These are phyloP conservation scores for Physella acuta DNA, from an alignment of 1,140 invertebrate species.

Conservation along the genomic window DNA sequence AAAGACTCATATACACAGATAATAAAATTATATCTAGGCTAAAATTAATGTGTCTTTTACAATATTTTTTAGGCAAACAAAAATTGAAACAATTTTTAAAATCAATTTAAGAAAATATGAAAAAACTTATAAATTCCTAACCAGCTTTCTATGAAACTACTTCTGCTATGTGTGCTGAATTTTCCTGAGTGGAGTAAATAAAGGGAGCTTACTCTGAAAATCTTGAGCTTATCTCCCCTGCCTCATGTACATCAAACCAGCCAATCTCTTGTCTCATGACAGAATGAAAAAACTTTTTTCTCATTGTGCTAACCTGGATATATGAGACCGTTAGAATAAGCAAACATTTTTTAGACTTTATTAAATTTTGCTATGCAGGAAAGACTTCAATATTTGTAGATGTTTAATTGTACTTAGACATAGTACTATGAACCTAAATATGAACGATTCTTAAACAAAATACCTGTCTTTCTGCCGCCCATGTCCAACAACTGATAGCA, in stretches of 20 bases:
- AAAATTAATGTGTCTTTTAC: background rate
- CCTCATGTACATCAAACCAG: slow-evolving; percentile 79
- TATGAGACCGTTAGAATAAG: background rate
- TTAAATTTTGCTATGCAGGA: too few relatives aligned
- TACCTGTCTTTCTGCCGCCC: slow-evolving; percentile 26
- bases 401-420: too few relatives aligned
- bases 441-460: too few relatives aligned
- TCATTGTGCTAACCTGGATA: slow-evolving; percentile 37
- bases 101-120: too few relatives aligned
- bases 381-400: too few relatives aligned
- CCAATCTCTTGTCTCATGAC: slow-evolving; percentile 83
- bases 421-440: too few relatives aligned
- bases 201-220: slow-evolving; percentile 67
- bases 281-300: slow-evolving; percentile 63
- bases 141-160: too few relatives aligned
- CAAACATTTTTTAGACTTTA: background rate
- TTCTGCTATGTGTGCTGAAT: too few relatives aligned
- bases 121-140: too few relatives aligned
- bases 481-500: slow-evolving; percentile 24
- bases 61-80: background rate
- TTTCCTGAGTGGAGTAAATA: background rate
- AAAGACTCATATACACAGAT: background rate
- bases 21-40: background rate
- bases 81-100: background rate
- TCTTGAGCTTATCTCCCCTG: slow-evolving; percentile 46